Conservation (phyloP, 2,113 vertebrate genomes). For the Passerina amoena region DNA sequence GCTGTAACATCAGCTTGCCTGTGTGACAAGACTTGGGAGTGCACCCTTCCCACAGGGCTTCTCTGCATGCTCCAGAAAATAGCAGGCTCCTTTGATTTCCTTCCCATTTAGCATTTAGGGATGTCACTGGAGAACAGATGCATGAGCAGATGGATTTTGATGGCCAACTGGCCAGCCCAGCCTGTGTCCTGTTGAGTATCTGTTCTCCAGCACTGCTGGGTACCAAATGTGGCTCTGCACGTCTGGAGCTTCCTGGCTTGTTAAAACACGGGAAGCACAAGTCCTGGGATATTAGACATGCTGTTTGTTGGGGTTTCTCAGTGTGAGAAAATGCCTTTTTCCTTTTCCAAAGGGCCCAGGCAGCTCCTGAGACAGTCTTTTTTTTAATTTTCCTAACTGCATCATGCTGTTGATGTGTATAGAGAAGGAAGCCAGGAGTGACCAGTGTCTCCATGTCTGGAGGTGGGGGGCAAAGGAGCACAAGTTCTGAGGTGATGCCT, state of each 20-base stretch:
- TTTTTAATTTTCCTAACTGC: not conserved
- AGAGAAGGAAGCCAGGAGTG: not conserved
- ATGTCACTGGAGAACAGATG: not conserved
- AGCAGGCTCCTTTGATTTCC: not conserved
- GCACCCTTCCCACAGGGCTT: not conserved
- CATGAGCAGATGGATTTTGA: conserved; percentile 23
- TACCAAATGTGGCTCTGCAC: not conserved
- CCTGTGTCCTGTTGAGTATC: not conserved
- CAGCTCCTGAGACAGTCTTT: not conserved
- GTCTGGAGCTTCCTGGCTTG: not conserved
- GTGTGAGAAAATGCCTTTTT: not conserved
- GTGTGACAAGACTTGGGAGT: not conserved
- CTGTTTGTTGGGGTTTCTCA: not conserved
- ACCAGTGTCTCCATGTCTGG: not conserved
- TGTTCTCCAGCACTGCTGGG: not conserved
- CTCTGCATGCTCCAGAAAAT: not conserved
- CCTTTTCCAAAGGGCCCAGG: not conserved
- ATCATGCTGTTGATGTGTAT: not conserved
- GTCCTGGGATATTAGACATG: not conserved
- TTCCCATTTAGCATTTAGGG: not conserved
- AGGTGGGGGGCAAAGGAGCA: not conserved
- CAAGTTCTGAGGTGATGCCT: not conserved
- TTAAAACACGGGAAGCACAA: not conserved
- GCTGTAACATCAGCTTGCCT: not conserved
- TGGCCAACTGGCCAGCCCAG: not conserved